A percentile compares a stretch with the other conserved stretches of the same genome.
Evolutionary conservation across 2,888 invertebrate genomes (phyloP).

Genomic region (Elysia crispata): DNA sequence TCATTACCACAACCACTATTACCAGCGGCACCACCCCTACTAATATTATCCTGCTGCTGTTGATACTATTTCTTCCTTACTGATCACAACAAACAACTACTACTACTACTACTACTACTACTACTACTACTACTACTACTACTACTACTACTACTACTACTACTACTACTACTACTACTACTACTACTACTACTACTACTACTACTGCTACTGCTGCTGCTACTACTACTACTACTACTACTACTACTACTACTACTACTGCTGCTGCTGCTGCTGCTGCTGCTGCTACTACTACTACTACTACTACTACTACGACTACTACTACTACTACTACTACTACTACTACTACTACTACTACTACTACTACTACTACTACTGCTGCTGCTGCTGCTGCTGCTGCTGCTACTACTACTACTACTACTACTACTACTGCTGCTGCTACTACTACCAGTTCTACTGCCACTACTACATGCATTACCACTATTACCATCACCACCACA

Average conservation of each 20-base stretch:
- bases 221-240: constrained; percentile 32
- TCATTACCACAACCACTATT: too few species aligned
- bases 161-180: constrained; percentile 28
- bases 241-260: constrained; percentile 29
- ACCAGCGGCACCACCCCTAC: neutral
- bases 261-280: neutral
- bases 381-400: too few species aligned
- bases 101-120: constrained; percentile 28
- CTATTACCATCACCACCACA: too few species aligned
- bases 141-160: constrained; percentile 28
- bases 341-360: neutral
- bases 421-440: too few species aligned
- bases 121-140: constrained; percentile 28
- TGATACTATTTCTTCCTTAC: neutral
- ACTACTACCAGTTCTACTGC: too few species aligned
- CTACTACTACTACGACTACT: constrained; percentile 10
- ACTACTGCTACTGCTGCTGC: constrained; percentile 20
- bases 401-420: too few species aligned
- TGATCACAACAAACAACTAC: neutral
- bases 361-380: too few species aligned
- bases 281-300: constrained; percentile 13
- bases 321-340: constrained; percentile 1
- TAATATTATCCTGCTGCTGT: neutral
- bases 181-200: constrained; percentile 28
- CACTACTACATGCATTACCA: too few species aligned